Percentiles rank a stretch among this genome's conserved stretches.
Conservation (phyloP, 2,888 invertebrate genomes). For the Chalcis sispes region DNA sequence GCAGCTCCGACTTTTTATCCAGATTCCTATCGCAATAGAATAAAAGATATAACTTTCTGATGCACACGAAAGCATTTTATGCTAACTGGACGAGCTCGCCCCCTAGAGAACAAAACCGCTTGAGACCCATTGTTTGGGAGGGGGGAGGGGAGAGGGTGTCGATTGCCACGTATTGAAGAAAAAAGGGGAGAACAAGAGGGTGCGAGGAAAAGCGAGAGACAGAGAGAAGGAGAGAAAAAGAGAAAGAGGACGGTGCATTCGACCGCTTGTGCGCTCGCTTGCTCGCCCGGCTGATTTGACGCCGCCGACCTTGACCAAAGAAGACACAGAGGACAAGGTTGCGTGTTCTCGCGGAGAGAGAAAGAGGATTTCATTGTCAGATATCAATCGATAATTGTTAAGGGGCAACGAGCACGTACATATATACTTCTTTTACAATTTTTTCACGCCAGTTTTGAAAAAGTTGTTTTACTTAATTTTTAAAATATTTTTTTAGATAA, state of each 20-base stretch:
- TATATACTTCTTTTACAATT: background rate
- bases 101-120: slow-evolving; percentile 35
- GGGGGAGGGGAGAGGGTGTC: no score
- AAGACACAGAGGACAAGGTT: slow-evolving; percentile 41
- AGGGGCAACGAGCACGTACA: background rate
- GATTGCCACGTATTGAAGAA: no score
- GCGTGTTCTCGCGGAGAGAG: slow-evolving; percentile 1
- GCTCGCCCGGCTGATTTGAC: slow-evolving; percentile 30
- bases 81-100: no score
- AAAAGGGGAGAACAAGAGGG: no score
- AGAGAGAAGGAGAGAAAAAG: background rate
- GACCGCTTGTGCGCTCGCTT: slow-evolving; percentile 8
- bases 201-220: slow-evolving; percentile 5
- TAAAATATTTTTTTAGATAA: no score
- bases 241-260: slow-evolving; percentile 10
- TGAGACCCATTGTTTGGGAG: slow-evolving; percentile 29
- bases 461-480: no score
- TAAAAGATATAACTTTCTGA: no score
- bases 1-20: no score
- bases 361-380: slow-evolving; percentile 33
- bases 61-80: no score
- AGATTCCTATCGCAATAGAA: no score
- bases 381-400: slow-evolving; percentile 42
- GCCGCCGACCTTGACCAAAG: slow-evolving; percentile 53
- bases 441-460: background rate